phyloP scores from a whole-genome alignment of 2,888 invertebrate species.

The Orchesellides sinensis region DNA sequence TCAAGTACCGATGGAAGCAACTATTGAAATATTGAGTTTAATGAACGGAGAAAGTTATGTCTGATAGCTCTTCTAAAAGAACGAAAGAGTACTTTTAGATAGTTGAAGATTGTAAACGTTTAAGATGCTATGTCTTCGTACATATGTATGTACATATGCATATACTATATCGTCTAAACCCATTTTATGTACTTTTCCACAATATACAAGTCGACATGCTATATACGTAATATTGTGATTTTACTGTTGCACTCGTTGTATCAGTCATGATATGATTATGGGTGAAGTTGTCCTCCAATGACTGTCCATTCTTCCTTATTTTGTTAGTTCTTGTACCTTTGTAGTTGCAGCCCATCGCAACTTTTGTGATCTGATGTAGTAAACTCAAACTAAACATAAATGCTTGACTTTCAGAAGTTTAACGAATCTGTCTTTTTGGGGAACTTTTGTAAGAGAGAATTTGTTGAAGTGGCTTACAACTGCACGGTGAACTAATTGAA shows the following conservation, averaged over 20 bases:
- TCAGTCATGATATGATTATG: conserved; percentile 47
- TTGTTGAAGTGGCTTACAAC: neutral
- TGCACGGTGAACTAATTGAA: conserved; percentile 48
- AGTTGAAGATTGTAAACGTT: too few species aligned
- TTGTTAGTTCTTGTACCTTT: conserved; percentile 5
- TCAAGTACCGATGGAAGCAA: conserved; percentile 58
- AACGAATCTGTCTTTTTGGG: conserved; percentile 6
- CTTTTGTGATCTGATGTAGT: conserved; percentile 1
- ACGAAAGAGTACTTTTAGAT: neutral
- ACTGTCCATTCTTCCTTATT: conserved; percentile 11
- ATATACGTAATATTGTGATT: too few species aligned
- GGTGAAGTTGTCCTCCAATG: conserved; percentile 33
- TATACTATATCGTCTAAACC: neutral
- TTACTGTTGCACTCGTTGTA: conserved; percentile 41
- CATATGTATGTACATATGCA: neutral
- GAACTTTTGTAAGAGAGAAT: conserved; percentile 7
- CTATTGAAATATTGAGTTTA: conserved; percentile 66
- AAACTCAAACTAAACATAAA: conserved; percentile 3
- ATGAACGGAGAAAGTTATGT: conserved; percentile 64
- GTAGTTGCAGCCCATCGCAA: conserved; percentile 35
- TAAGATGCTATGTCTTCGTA: too few species aligned
- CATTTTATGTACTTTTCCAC: neutral
- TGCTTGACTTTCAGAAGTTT: conserved; percentile 7
- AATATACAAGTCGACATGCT: conserved; percentile 8
- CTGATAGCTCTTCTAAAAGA: conserved; percentile 14